Evolutionary conservation across 23 tunicate genomes (phyloP), one percentile per base, ranked within the genome.

Genomic region (Botrylloides violaceus): DNA sequence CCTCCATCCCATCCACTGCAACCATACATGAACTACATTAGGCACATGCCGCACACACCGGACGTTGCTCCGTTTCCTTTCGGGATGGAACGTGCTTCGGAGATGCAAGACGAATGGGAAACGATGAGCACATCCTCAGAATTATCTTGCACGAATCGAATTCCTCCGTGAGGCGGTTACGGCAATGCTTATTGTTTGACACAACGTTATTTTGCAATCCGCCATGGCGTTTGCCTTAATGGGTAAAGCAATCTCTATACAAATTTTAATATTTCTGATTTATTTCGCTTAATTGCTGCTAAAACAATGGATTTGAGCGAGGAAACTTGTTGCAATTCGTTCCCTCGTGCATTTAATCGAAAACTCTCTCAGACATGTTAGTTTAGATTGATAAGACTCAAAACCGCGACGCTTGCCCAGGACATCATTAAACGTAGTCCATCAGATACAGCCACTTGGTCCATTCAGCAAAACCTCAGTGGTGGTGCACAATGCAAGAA

Each of bases 51-150:
- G 5, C 53, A 57, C 59, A 71, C 64, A 18, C 78, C 30, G 25
- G 50, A 49, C 58, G 49, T 71, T 9, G 18, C 39, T 15, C 36
- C 24, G 35, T 56, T 27, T 26, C 38, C 70, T 29, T 43, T 39
- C 33, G 49, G 49, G 0, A 3, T 29, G 29, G 64, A 30, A 29
- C 65, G 64, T 34, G 70, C 22, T 12, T 58, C 27, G 27, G 91
- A 84, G 3, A 24, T 48, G 18, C 83, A 78, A 4, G 91, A 84
- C 19, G 88, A 82, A 19, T 84, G 91, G 91, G 91, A 84, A 58
- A 47, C 83, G 28, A 19, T 71, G 53, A 84, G 91, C 74, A 84
- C 59, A 64, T 55, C 83, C 28, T 84, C 91, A 23, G 91, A 84
- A 3, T 77, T 65, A 19, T 84, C 91, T 12, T 1, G 1, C 18